Evolutionary conservation across 1,140 invertebrate species (phyloP).

Genomic region (Himalopsyche phryganea): DNA sequence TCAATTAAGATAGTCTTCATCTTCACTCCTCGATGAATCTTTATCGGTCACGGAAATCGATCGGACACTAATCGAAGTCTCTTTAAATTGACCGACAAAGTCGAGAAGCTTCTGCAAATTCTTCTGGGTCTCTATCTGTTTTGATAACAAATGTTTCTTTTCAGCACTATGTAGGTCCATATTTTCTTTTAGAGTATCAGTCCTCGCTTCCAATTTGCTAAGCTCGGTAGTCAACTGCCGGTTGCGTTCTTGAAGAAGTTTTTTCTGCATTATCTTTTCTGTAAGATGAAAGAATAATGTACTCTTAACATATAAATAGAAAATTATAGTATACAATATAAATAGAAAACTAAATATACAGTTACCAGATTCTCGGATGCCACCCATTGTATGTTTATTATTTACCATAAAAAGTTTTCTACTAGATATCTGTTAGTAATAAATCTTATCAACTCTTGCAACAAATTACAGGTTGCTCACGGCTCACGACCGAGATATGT

Average conservation of each 20-base stretch:
- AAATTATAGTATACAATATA: not conserved
- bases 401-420: no score
- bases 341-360: not conserved
- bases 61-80: conserved; percentile 33
- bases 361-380: no score
- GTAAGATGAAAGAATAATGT: conserved; percentile 21
- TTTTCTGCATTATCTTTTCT: conserved; percentile 49
- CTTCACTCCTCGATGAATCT: no score
- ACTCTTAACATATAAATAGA: not conserved
- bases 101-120: conserved; percentile 50
- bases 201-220: conserved; percentile 45
- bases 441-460: no score
- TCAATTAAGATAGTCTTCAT: no score
- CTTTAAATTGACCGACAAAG: conserved; percentile 51
- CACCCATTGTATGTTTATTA: no score
- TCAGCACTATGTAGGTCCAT: conserved; percentile 48
- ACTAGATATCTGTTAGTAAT: no score
- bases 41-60: no score
- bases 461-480: no score
- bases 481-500: no score
- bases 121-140: conserved; percentile 49
- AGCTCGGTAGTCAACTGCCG: conserved; percentile 46
- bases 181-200: conserved; percentile 46
- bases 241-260: conserved; percentile 47
- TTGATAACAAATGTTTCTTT: conserved; percentile 46